Percentiles rank a stretch among this genome's conserved stretches.
phyloP scores from a whole-genome alignment of 2,888 invertebrate species.

The Drosophila prostipennis region DNA sequence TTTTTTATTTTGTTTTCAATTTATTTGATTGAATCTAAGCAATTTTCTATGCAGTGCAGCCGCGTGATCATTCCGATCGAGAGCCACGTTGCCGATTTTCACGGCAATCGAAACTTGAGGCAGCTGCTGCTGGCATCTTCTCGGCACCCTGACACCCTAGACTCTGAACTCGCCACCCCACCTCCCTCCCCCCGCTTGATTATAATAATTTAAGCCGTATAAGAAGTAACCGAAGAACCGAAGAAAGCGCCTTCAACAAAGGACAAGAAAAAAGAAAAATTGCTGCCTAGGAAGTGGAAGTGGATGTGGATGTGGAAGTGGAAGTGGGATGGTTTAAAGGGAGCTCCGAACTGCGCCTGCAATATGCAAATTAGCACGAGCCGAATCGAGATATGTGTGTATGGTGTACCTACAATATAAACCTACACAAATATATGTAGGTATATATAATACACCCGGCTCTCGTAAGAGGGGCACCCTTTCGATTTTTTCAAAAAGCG shows the following conservation, averaged over 20 bases:
- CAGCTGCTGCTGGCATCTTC: constrained; percentile 68
- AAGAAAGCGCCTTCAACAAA: constrained; percentile 23
- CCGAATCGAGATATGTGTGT: constrained; percentile 19
- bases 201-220: constrained; percentile 65
- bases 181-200: constrained; percentile 51
- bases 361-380: constrained; percentile 73
- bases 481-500: constrained; percentile 8
- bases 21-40: too few relatives aligned
- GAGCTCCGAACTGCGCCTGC: constrained; percentile 43
- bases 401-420: not conserved
- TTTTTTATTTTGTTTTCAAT: too few relatives aligned
- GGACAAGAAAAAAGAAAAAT: constrained; percentile 34
- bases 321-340: constrained; percentile 25
- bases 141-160: constrained; percentile 32
- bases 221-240: constrained; percentile 19
- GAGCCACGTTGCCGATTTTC: constrained; percentile 47
- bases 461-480: constrained; percentile 3
- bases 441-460: constrained; percentile 25
- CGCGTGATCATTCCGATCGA: constrained; percentile 27
- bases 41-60: constrained; percentile 5
- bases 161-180: constrained; percentile 19
- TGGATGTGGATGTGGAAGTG: constrained; percentile 4
- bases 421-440: too few relatives aligned
- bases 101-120: constrained; percentile 45
- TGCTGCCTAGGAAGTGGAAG: constrained; percentile 34